phyloP scores from a whole-genome alignment of 2,113 vertebrate species.

The Elgaria multicarinata region DNA sequence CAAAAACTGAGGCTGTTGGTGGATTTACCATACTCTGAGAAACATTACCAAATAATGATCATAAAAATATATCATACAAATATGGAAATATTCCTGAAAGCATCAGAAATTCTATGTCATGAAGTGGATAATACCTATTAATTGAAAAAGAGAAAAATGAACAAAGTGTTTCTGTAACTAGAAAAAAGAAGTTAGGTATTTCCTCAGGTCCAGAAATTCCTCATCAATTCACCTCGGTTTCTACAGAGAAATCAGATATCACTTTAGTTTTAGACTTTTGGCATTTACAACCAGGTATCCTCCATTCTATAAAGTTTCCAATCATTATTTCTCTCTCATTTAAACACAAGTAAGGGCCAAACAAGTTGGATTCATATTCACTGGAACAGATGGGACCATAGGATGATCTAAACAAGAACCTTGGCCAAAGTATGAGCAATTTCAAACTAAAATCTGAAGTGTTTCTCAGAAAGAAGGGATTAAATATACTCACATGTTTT shows the following conservation, averaged over 20 bases:
- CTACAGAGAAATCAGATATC: background rate
- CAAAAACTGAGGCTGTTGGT: background rate
- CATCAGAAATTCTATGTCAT: background rate
- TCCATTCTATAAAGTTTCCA: background rate
- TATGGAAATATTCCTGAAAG: background rate
- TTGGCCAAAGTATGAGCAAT: conserved; percentile 27
- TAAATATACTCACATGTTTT: conserved; percentile 14
- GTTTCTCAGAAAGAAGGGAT: conserved; percentile 36
- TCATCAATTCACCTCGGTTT: background rate
- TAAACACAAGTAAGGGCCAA: conserved; percentile 18
- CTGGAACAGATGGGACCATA: conserved; percentile 35
- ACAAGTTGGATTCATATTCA: conserved; percentile 38
- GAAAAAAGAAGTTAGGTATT: background rate
- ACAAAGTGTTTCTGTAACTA: background rate
- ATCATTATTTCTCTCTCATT: conserved; percentile 19
- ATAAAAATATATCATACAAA: background rate
- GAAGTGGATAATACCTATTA: background rate
- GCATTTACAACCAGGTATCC: background rate
- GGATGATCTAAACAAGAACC: background rate
- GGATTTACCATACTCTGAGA: background rate
- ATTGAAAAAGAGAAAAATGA: background rate
- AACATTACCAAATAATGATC: background rate
- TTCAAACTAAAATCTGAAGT: conserved; percentile 41
- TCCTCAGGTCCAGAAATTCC: background rate
- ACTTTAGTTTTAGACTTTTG: background rate